A percentile compares a stretch with the other conserved stretches of the same genome.
Evolutionary conservation across 2,888 invertebrate genomes (phyloP).

Genomic region (Rhopalosiphum nymphaeae): DNA sequence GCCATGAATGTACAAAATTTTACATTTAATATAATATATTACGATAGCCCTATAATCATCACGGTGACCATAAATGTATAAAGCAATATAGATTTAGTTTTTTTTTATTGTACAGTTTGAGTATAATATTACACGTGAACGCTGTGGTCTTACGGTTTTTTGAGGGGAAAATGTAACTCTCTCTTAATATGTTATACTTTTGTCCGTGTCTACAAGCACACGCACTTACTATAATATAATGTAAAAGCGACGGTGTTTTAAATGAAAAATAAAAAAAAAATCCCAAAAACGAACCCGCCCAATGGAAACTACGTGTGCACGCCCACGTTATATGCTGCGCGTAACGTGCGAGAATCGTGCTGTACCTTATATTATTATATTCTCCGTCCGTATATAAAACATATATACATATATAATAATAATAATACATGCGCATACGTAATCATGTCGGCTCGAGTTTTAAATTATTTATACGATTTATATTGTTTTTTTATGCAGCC

Average conservation of each 20-base stretch:
- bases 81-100: not conserved
- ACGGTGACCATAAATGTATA: not conserved
- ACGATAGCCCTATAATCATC: not conserved
- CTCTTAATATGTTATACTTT: not conserved
- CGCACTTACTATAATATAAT: not conserved
- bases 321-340: constrained; percentile 26
- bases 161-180: not conserved
- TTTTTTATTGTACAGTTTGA: not conserved
- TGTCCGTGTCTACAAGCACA: not conserved
- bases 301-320: constrained; percentile 47
- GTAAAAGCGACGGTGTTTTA: constrained; percentile 7
- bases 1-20: not conserved
- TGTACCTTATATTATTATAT: constrained; percentile 8
- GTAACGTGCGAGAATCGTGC: constrained; percentile 49
- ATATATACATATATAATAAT: not conserved
- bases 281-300: constrained; percentile 46
- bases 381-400: not conserved
- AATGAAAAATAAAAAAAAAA: not conserved
- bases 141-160: not conserved
- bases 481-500: constrained; percentile 51
- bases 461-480: constrained; percentile 53
- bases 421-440: constrained; percentile 62
- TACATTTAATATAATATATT: not conserved
- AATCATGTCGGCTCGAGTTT: constrained; percentile 41
- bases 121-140: not conserved